Evolutionary conservation across 92 coral and sea anemone genomes (phyloP), one percentile per base, ranked within the genome.

Genomic region (Phenganax marumi): DNA sequence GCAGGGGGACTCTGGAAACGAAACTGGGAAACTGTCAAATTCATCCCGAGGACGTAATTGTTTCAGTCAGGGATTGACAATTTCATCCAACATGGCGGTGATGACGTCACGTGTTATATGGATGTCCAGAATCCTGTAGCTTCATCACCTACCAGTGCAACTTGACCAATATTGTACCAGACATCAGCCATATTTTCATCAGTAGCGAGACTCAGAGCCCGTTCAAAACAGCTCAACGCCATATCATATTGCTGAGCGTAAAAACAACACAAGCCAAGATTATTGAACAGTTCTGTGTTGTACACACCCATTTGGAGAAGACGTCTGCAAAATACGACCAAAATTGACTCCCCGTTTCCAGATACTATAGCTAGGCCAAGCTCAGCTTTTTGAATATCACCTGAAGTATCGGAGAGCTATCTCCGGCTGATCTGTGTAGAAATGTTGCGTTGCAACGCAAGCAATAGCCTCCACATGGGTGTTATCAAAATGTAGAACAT

Each of bases 341-440:
- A 33, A 2, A 33, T 33, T 33, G 43, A 33, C 43, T 33, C 3
- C 5, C 43, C 3, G 43, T 33, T 33, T 33, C 43, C 43, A 33
- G 43, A 33, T 33, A 62, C 33, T 21, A 19, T 62, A 7, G 43
- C 33, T 10, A 23, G 25, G 33, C 3, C 8, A 62, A 19, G 19
- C 43, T 16, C 74, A 51, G 47, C 79, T 9, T 26, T 17, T 23
- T 22, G 8, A 54, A 10, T 26, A 23, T 68, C 52, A 92, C 98
- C 98, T 91, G 82, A 87, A 94, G 83, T 90, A 94, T 78, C 98
- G 84, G 17, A 94, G 87, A 12, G 98, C 97, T 10, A 94, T 92
- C 83, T 94, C 98, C 14, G 98, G 98, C 84, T 94, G 98, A 69
- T 94, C 98, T 10, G 98, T 94, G 86, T 94, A 94, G 90, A 94